These are phyloP conservation scores for Diorhabda elongata DNA, from an alignment of 1,140 invertebrate species.

Conservation along the genomic window DNA sequence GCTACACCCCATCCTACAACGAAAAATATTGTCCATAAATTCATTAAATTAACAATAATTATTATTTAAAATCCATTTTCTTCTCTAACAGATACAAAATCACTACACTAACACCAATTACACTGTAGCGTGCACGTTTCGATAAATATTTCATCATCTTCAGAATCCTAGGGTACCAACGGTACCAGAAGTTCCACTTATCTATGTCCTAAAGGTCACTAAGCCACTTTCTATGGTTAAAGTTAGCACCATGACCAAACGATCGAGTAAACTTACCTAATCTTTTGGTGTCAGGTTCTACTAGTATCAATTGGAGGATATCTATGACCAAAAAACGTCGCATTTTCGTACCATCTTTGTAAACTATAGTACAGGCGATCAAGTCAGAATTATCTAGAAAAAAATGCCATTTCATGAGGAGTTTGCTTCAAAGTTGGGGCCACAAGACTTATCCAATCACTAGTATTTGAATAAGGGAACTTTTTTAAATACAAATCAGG, in stretches of 20 bases:
- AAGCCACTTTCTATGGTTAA: too few relatives aligned
- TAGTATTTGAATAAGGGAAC: slow-evolving; percentile 16
- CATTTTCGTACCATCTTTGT: slow-evolving; percentile 84
- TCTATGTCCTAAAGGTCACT: too few relatives aligned
- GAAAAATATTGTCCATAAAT: slow-evolving; percentile 46
- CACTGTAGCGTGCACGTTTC: too few relatives aligned
- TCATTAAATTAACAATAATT: neutral
- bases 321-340: slow-evolving; percentile 94
- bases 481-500: too few relatives aligned
- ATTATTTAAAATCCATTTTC: too few relatives aligned
- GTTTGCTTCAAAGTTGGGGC: slow-evolving; percentile 23
- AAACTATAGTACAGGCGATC: slow-evolving; percentile 90
- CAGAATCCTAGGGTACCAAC: too few relatives aligned
- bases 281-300: slow-evolving; percentile 91
- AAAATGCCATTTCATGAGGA: slow-evolving; percentile 32
- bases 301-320: slow-evolving; percentile 88
- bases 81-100: too few relatives aligned
- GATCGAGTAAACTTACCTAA: neutral
- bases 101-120: too few relatives aligned
- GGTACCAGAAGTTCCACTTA: too few relatives aligned
- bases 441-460: slow-evolving; percentile 33
- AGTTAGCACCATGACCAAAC: too few relatives aligned
- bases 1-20: slow-evolving; percentile 87
- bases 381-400: slow-evolving; percentile 87
- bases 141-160: too few relatives aligned